These are phyloP conservation scores for Artibeus jamaicensis DNA, from an alignment of 2,797 vertebrate species.

Conservation along the genomic window DNA sequence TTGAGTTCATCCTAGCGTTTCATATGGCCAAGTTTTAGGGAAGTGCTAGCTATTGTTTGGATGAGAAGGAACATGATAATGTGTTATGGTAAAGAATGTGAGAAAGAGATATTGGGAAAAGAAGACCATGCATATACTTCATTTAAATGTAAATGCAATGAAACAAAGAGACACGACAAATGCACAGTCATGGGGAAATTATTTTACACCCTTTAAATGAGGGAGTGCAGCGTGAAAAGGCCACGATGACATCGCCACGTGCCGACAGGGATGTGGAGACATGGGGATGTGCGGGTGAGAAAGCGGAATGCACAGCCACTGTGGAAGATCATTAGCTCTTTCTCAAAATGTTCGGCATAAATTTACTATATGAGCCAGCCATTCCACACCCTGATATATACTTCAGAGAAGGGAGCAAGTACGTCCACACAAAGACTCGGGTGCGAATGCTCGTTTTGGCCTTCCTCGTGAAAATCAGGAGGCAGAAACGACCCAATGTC, in stretches of 20 bases:
- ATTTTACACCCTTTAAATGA: neutral
- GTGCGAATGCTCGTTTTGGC: neutral
- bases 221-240: neutral
- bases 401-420: neutral
- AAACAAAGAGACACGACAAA: neutral
- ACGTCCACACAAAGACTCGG: neutral
- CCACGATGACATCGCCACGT: neutral
- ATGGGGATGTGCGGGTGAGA: neutral
- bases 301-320: neutral
- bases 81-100: neutral
- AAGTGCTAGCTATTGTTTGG: constrained; percentile 16
- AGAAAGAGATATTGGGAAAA: neutral
- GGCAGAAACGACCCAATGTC: neutral
- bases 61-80: neutral
- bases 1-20: neutral
- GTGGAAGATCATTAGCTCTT: neutral
- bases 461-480: neutral
- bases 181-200: neutral
- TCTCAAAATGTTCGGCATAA: neutral
- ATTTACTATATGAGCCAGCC: neutral
- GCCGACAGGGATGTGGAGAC: neutral
- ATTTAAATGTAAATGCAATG: neutral
- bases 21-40: neutral
- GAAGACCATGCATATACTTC: neutral
- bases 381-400: neutral